Percentiles rank a stretch among this genome's conserved stretches.
These are phyloP conservation scores for Phlogophora meticulosa DNA, from an alignment of 2,888 invertebrate species.

Conservation along the genomic window DNA sequence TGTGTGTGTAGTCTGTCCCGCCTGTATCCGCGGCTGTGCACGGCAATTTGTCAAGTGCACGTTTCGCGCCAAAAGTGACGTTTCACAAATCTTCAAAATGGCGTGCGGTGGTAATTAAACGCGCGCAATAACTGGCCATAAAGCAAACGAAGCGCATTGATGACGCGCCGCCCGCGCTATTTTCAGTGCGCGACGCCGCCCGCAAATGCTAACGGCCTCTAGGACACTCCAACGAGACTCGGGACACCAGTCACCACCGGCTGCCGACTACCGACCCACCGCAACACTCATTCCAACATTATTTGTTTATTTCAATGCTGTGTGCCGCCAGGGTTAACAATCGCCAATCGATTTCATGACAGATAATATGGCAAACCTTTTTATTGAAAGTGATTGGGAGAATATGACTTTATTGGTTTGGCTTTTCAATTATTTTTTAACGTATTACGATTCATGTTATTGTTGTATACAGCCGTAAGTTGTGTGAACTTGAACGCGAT, in stretches of 20 bases:
- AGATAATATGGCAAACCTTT: conserved; percentile 45
- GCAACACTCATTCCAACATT: conserved; percentile 56
- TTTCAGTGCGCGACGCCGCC: conserved; percentile 86
- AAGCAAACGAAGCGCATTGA: conserved; percentile 86
- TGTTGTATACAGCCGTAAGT: conserved; percentile 9
- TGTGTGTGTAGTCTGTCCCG: conserved; percentile 57
- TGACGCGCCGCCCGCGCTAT: conserved; percentile 87
- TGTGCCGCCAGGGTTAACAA: conserved; percentile 50
- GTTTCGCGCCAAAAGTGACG: conserved; percentile 85
- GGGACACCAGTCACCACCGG: conserved; percentile 46
- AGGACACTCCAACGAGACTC: conserved; percentile 84
- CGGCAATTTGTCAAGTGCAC: conserved; percentile 80
- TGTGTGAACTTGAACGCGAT: conserved; percentile 42
- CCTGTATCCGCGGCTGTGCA: conserved; percentile 61
- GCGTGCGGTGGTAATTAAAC: conserved; percentile 86
- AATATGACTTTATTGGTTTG: conserved; percentile 29
- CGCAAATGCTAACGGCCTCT: conserved; percentile 91
- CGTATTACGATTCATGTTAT: conserved; percentile 9
- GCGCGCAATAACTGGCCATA: conserved; percentile 88
- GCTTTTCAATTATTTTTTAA: conserved; percentile 37
- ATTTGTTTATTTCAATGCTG: conserved; percentile 61
- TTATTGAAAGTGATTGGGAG: conserved; percentile 44
- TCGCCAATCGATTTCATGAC: conserved; percentile 44
- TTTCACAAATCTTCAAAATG: conserved; percentile 87
- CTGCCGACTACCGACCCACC: conserved; percentile 36